phyloP scores from a whole-genome alignment of 2,113 vertebrate genomes.

The Aplodontia rufa region DNA sequence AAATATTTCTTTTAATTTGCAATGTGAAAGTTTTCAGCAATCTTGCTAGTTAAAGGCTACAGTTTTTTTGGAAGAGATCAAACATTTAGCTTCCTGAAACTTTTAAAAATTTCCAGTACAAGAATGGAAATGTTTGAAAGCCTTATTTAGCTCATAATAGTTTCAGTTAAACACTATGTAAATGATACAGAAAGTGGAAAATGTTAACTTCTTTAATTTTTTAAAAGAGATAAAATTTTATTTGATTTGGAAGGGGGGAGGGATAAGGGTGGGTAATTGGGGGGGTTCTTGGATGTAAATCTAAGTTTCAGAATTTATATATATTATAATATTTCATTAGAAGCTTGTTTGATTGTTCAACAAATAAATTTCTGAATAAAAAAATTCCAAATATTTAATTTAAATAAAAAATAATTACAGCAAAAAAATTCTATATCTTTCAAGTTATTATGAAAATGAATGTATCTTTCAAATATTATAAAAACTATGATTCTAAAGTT shows the following conservation, averaged over 20 bases:
- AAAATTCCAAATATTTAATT: no score
- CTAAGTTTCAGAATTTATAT: no score
- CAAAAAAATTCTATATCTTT: no score
- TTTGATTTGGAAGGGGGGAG: no score
- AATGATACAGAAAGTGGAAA: constrained; percentile 80
- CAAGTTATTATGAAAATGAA: constrained; percentile 87
- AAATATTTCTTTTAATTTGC: background rate
- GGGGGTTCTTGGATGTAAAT: no score
- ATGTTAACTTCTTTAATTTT: constrained; percentile 72
- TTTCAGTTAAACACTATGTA: constrained; percentile 77
- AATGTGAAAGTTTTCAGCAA: constrained; percentile 48
- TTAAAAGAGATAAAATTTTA: constrained; percentile 68
- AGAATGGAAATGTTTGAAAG: constrained; percentile 65
- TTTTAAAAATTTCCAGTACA: constrained; percentile 61
- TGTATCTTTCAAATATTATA: constrained; percentile 84
- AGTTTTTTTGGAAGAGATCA: background rate
- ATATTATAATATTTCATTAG: no score
- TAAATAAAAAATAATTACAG: no score
- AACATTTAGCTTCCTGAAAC: constrained; percentile 58
- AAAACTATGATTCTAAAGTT: constrained; percentile 83
- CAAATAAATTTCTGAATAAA: no score
- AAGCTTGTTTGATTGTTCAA: no score
- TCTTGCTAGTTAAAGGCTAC: constrained; percentile 46
- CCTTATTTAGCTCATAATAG: constrained; percentile 64
- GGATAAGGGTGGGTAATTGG: no score